Base-by-base conservation (phyloP, 1,140 invertebrate genomes). In the Drosophila fuyamai region DNA sequence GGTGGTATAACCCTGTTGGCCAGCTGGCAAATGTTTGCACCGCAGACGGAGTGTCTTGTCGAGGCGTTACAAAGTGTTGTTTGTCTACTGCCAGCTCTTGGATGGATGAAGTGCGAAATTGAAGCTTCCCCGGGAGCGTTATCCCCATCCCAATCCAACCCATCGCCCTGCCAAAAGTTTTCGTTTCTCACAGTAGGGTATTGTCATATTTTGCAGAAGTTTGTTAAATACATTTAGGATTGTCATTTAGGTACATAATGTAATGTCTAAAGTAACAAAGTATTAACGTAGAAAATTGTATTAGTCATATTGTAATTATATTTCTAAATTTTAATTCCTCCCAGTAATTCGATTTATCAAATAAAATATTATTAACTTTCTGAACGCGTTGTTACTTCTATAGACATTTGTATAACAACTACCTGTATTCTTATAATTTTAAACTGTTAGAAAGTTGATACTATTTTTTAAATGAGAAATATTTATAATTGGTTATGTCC, bases 71-170 rank as follows among this genome's bases (percentile, higher is more conserved):
- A 58, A 51, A 66, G 68, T 79, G 62, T 67, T 51, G 44, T 55
- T 66, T 62, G 70, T 67, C 57, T 57, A 23, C 61, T 66, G 65
- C 61, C 65, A 66, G 23, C 60, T 44, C 63, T 75, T 76, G 70
- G 71, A 55, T 32, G 74, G 72, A 76, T 76, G 48, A 76, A 76
- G 81, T 84, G 81, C 60, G 81, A 85, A 85, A 81, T 85, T 81
- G 81, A 82, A 58, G 80, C 75, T 35, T 29, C 36, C 71, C 41
- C 27, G 67, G 50, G 36, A 35, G 56, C 32, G 44, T 14, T 35
- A 36, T 6, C 32, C 47, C 10, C 27, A 47, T 50, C 35, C 27
- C 44, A 18, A 14, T 46, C 9, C 29, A 32, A 41, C 35, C 18
- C 27, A 23, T n/a, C 14, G 14, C 60, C 13, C 47, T 38, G 23